Evolutionary conservation across 2,797 vertebrate species (phyloP), one percentile per base, ranked within the genome.

Genomic region (Gallinago stenura): DNA sequence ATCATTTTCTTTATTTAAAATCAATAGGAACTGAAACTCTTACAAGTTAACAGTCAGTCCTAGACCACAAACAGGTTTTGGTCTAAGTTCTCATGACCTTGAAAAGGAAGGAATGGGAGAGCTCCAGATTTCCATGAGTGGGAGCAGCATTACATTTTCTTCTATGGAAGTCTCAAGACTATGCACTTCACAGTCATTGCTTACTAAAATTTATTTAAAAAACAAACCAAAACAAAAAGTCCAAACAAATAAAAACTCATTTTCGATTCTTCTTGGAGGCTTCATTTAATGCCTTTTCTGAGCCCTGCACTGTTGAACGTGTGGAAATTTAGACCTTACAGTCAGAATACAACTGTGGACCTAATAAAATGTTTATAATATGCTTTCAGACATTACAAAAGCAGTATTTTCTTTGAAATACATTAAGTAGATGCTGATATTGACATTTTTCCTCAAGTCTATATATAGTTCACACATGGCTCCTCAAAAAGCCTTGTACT

Each of bases 331-430:
- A 91, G 73, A 69, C 25, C 21, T 81, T 83, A 46, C 19, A 77
- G 60, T 35, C 43, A 78, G 37, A 82, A 87, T 64, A 87, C 45
- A 95, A 64, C 51, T 41, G 19, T 30, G 31, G 66, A 60, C 57
- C 65, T 78, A 90, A 80, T 75, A 66, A 93, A 94, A 91, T 22
- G 45, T 45, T 91, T 88, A 66, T 26, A 90, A 68, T 15, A 15
- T 45, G 58, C 25, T 77, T 82, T 76, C 57, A 81, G 56, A 79
- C 41, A 81, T 66, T 76, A 51, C 28, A 94, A 75, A 93, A 93
- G 35, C 15, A 50, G 21, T 26, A 77, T 87, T 83, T 85, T 81
- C 60, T 56, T 46, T 56, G 35, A 90, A 83, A 85, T 83, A 50
- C 15, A 83, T 50, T 78, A 83, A 37, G 51, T 30, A 75, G 43